These are phyloP conservation scores for Megalops cyprinoides DNA, from an alignment of 2,797 vertebrate species.

Conservation along the genomic window DNA sequence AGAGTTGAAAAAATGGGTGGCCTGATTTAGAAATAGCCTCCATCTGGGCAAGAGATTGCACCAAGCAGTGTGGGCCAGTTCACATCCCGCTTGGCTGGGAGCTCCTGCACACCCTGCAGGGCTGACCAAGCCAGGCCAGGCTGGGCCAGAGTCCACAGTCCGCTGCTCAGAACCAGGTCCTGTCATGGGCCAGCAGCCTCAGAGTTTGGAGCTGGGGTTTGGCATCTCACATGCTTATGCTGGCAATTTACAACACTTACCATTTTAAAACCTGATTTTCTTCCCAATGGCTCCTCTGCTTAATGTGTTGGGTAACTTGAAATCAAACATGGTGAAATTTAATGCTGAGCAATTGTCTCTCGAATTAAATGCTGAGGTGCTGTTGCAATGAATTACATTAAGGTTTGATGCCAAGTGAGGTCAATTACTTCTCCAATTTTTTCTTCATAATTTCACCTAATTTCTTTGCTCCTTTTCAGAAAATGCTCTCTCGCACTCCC, in stretches of 20 bases:
- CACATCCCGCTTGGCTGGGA: not conserved
- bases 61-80: not conserved
- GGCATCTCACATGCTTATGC: not conserved
- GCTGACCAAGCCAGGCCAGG: not conserved
- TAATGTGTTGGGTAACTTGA: slow-evolving; percentile 7
- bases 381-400: not conserved
- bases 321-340: not conserved
- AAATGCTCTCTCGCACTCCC: not conserved
- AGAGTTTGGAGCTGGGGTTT: not conserved
- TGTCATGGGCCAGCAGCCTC: not conserved
- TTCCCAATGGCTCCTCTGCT: not conserved
- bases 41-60: not conserved
- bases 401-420: not conserved
- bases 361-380: not conserved
- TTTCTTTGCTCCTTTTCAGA: not conserved
- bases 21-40: not conserved
- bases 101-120: not conserved
- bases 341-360: not conserved
- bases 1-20: not conserved
- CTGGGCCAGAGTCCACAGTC: not conserved
- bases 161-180: not conserved
- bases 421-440: not conserved
- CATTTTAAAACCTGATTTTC: not conserved
- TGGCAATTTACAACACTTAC: not conserved
- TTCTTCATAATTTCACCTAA: slow-evolving; percentile 2